Evolutionary conservation across 2,113 vertebrate genomes (phyloP).

Genomic region (Xenotilapia leptura): DNA sequence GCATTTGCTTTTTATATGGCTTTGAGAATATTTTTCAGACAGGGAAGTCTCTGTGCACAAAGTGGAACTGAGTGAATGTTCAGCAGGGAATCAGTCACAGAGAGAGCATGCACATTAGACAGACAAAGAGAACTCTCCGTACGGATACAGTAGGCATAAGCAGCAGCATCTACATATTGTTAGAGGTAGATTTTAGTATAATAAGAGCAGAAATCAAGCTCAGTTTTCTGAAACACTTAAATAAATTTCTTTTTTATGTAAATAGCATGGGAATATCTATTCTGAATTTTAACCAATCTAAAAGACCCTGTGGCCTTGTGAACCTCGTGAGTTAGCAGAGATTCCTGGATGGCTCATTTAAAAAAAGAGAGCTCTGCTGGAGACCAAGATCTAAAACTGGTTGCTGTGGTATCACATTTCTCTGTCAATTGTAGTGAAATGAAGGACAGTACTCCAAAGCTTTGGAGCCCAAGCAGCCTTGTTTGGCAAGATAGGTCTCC

Average conservation of each 20-base stretch:
- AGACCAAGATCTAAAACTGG: constrained; percentile 8
- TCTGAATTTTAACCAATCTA: not conserved
- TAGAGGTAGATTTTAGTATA: constrained; percentile 43
- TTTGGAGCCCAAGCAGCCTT: not conserved
- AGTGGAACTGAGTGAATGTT: constrained; percentile 58
- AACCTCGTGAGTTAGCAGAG: constrained; percentile 3
- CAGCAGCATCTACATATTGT: constrained; percentile 35
- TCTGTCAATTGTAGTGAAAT: not conserved
- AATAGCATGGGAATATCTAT: not conserved
- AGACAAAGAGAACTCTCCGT: constrained; percentile 15
- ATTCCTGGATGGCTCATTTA: constrained; percentile 12
- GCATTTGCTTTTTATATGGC: constrained; percentile 61
- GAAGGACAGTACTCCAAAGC: not conserved
- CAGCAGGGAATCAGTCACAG: constrained; percentile 53
- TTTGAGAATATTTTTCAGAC: constrained; percentile 61
- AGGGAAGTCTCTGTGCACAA: constrained; percentile 41
- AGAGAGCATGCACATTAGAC: constrained; percentile 34
- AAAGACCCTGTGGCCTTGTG: not conserved
- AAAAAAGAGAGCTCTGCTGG: constrained; percentile 12
- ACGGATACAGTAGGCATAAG: constrained; percentile 34
- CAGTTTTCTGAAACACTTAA: not conserved
- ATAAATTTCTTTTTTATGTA: not conserved
- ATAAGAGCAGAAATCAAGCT: constrained; percentile 33
- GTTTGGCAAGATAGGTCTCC: not conserved
- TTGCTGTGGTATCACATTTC: not conserved